Conservation (phyloP, 2,113 vertebrate species). For the Hippocampus zosterae region DNA sequence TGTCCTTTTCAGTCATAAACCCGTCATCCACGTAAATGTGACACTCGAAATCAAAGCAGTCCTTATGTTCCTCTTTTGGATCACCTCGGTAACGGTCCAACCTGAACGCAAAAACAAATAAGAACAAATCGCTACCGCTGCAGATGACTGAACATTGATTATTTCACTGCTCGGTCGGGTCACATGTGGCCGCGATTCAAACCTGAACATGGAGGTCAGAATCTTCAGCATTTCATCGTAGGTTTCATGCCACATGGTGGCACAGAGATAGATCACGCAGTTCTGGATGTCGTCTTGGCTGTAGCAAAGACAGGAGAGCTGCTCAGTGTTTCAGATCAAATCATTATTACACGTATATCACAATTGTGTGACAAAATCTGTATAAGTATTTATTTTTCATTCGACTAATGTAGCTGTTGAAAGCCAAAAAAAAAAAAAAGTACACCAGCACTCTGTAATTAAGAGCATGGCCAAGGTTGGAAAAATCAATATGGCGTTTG, state of each 20-base stretch:
- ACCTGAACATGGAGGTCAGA: slow-evolving; percentile 79
- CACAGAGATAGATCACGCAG: slow-evolving; percentile 75
- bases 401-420: no score
- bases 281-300: slow-evolving; percentile 60
- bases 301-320: slow-evolving; percentile 6
- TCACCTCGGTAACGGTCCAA: slow-evolving; percentile 74
- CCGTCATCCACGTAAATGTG: slow-evolving; percentile 76
- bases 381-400: not conserved
- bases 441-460: no score
- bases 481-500: no score
- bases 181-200: not conserved
- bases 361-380: not conserved
- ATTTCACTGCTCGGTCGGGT: not conserved
- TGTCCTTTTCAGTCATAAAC: slow-evolving; percentile 57
- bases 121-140: slow-evolving; percentile 3
- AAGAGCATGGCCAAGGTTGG: no score
- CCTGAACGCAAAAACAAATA: slow-evolving; percentile 46
- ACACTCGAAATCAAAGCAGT: slow-evolving; percentile 74
- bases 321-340: not conserved
- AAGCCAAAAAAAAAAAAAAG: no score
- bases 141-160: not conserved
- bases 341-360: not conserved
- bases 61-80: slow-evolving; percentile 69
- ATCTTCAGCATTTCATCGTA: slow-evolving; percentile 81
- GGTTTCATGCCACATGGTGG: slow-evolving; percentile 81